phyloP scores from a whole-genome alignment of 2,888 invertebrate genomes.

The Protophormia terraenovae region DNA sequence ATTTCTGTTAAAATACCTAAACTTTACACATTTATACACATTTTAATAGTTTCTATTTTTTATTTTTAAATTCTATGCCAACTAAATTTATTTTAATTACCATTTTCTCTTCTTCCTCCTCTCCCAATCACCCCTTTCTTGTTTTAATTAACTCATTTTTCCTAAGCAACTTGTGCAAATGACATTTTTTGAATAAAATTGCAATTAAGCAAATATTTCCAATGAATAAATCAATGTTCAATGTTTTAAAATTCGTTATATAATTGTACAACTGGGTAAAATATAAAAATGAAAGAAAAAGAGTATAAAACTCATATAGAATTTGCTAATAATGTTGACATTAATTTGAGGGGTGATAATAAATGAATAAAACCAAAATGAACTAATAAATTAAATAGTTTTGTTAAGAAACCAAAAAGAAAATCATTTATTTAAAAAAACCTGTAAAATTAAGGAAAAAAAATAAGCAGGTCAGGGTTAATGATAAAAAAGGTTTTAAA shows the following conservation, averaged over 20 bases:
- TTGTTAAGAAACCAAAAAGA: background rate
- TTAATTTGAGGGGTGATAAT: conserved; percentile 3
- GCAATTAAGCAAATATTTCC: conserved; percentile 21
- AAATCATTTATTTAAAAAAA: background rate
- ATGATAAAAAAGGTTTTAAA: too few species aligned
- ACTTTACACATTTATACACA: too few species aligned
- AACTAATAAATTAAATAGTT: conserved; percentile 27
- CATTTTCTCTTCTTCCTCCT: too few species aligned
- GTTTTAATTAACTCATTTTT: background rate
- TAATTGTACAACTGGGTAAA: background rate
- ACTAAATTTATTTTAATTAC: too few species aligned
- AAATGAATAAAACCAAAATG: background rate
- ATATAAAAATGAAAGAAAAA: background rate
- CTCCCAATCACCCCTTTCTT: background rate
- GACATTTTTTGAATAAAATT: conserved; percentile 35
- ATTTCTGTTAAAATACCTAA: too few species aligned
- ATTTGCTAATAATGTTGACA: conserved; percentile 15
- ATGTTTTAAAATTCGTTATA: background rate
- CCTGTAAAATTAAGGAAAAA: background rate
- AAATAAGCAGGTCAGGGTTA: conserved; percentile 35
- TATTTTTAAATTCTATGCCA: too few species aligned
- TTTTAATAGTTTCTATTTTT: too few species aligned
- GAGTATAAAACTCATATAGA: background rate
- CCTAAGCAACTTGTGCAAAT: background rate
- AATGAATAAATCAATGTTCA: conserved; percentile 34